Evolutionary conservation across 2,113 vertebrate genomes (phyloP).

Genomic region (Chrysochloris asiatica): DNA sequence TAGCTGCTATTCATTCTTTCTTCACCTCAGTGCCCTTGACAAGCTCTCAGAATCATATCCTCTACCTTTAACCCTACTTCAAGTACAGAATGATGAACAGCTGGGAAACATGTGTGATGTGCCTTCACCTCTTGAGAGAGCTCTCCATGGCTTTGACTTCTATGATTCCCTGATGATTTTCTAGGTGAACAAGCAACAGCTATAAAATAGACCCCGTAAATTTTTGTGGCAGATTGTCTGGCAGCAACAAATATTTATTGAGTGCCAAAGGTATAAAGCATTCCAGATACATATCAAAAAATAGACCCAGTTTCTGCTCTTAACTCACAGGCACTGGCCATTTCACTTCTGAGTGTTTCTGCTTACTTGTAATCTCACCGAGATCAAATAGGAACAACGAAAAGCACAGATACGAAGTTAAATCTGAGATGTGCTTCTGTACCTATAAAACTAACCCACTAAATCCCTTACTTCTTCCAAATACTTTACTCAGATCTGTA

Average conservation of each 20-base stretch:
- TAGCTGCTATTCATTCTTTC: slow-evolving; percentile 25
- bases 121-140: background rate
- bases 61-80: slow-evolving; percentile 35
- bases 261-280: slow-evolving; percentile 62
- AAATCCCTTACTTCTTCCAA: background rate
- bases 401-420: slow-evolving; percentile 17
- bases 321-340: slow-evolving; percentile 4
- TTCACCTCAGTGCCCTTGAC: slow-evolving; percentile 20
- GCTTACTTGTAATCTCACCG: slow-evolving; percentile 18
- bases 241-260: slow-evolving; percentile 64
- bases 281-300: slow-evolving; percentile 31
- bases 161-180: slow-evolving; percentile 48
- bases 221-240: slow-evolving; percentile 58
- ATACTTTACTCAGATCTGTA: background rate
- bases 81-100: slow-evolving; percentile 21
- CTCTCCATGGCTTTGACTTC: slow-evolving; percentile 47
- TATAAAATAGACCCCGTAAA: slow-evolving; percentile 63
- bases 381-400: slow-evolving; percentile 42
- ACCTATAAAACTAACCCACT: slow-evolving; percentile 12
- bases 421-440: slow-evolving; percentile 23
- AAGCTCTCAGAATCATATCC: slow-evolving; percentile 1
- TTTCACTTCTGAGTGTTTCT: slow-evolving; percentile 40
- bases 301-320: slow-evolving; percentile 34
- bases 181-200: slow-evolving; percentile 45
- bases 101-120: background rate